Conservation (phyloP, 2,113 vertebrate genomes). For the human region GRCh38 chr11:79390001-79390500, state of each 20-base stretch:
- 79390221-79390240: not conserved
- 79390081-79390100: not conserved
- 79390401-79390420: not conserved
- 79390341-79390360: not conserved
- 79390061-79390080: not conserved
- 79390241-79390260: not conserved
- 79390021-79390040: not conserved
- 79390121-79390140: not conserved
- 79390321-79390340: not conserved
- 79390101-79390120: not conserved
- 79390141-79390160: not conserved
- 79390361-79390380: not conserved
- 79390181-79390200: rapidly evolving
- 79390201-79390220: not conserved
- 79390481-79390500: not conserved
- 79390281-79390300: not conserved
- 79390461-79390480: not conserved
- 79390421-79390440: not conserved
- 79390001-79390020: not conserved
- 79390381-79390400: not conserved
- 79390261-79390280: no score
- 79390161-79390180: no score
- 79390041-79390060: not conserved
- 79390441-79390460: not conserved
- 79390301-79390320: not conserved